phyloP scores from a whole-genome alignment of 2,888 invertebrate species.

The Leucania comma region DNA sequence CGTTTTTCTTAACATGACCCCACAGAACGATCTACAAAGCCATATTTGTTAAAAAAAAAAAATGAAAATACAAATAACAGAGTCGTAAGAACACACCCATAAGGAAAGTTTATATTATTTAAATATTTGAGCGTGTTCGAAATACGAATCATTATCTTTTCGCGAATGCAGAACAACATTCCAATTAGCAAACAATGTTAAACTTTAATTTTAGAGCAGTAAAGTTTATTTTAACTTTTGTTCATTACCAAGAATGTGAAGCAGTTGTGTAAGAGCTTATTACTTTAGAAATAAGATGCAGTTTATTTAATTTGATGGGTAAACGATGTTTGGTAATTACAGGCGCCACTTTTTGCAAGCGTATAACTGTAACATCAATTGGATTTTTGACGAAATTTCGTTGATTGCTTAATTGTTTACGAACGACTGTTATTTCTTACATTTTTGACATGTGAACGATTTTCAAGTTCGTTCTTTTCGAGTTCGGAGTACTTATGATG shows the following conservation, averaged over 20 bases:
- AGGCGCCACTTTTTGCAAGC: slow-evolving; percentile 80
- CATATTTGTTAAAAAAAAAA: slow-evolving; percentile 74
- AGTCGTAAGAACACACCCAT: slow-evolving; percentile 75
- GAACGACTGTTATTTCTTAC: slow-evolving; percentile 78
- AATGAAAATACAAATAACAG: slow-evolving; percentile 72
- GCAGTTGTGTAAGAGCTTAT: slow-evolving; percentile 22
- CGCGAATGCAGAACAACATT: slow-evolving; percentile 71
- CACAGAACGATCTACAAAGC: slow-evolving; percentile 51
- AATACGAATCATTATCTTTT: slow-evolving; percentile 86
- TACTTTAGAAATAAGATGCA: slow-evolving; percentile 24
- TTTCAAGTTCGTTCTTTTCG: slow-evolving; percentile 45
- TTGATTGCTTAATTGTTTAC: slow-evolving; percentile 87
- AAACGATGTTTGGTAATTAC: slow-evolving; percentile 62
- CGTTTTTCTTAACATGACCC: background rate
- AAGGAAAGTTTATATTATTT: slow-evolving; percentile 80
- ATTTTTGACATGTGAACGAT: slow-evolving; percentile 72
- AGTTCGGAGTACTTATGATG: slow-evolving; percentile 56
- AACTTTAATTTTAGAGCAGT: slow-evolving; percentile 39
- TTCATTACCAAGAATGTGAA: slow-evolving; percentile 1
- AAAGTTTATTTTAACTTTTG: slow-evolving; percentile 59
- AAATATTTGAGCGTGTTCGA: slow-evolving; percentile 85
- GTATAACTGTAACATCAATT: slow-evolving; percentile 83
- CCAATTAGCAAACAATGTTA: slow-evolving; percentile 37
- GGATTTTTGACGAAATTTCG: slow-evolving; percentile 81
- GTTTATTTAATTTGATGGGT: slow-evolving; percentile 5